A percentile compares a stretch with the other conserved stretches of the same genome.
Conservation (phyloP, 64 coral and sea anemone genomes). For the Stylophora pistillata region DNA sequence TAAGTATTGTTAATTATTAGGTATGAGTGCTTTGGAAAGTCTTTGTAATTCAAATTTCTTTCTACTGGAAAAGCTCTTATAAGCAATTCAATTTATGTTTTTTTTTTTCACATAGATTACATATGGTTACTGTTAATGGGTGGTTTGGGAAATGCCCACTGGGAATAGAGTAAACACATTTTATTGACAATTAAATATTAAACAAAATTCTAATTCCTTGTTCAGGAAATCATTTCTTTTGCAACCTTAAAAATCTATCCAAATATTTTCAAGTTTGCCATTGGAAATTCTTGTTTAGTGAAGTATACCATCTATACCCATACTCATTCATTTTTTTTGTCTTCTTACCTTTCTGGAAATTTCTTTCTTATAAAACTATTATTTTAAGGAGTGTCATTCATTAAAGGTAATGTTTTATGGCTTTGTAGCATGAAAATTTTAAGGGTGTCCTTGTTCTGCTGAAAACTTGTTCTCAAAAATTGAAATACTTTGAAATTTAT, state of each 20-base stretch:
- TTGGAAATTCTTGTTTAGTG: too few species aligned
- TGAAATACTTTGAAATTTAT: too few species aligned
- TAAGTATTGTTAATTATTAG: constrained; percentile 1
- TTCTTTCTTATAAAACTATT: too few species aligned
- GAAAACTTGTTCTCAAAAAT: too few species aligned
- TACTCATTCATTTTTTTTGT: too few species aligned
- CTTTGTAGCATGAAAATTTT: too few species aligned
- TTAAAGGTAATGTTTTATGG: too few species aligned
- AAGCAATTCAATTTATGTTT: neutral
- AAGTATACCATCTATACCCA: too few species aligned
- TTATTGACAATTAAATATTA: neutral
- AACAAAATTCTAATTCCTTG: neutral
- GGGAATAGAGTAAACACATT: constrained; percentile 7
- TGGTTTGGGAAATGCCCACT: neutral
- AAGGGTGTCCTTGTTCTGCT: too few species aligned
- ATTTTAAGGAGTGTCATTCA: too few species aligned
- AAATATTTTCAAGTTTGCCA: neutral
- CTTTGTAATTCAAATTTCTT: neutral
- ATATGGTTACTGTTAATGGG: neutral
- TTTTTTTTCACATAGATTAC: neutral
- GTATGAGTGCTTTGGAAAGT: neutral
- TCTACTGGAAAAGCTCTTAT: neutral
- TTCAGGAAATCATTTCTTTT: neutral
- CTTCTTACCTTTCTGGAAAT: too few species aligned
- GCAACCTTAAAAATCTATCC: neutral